These are phyloP conservation scores for Muscidifurax raptorellus DNA, from an alignment of 1,140 invertebrate genomes.

Conservation along the genomic window DNA sequence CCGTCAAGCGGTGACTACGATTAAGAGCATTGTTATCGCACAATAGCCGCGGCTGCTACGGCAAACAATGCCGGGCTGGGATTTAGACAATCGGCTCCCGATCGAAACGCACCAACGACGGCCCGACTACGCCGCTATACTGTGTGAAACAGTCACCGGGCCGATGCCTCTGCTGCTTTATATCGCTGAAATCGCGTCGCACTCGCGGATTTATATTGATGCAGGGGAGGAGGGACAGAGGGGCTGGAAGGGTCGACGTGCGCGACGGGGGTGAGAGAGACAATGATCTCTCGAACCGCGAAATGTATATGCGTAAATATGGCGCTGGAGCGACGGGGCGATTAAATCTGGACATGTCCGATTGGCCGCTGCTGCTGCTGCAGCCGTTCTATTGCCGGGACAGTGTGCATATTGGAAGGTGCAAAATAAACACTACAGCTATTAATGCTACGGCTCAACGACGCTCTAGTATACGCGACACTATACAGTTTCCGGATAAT, in stretches of 20 bases:
- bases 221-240: no score
- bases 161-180: background rate
- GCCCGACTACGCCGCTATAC: background rate
- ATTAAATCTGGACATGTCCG: background rate
- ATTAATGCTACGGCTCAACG: background rate
- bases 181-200: background rate
- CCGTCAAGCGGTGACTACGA: background rate
- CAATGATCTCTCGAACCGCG: background rate
- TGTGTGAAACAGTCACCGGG: background rate
- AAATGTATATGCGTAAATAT: conserved; percentile 2
- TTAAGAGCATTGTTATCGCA: background rate
- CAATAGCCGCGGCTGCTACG: background rate
- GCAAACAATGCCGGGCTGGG: background rate
- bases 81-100: conserved; percentile 1
- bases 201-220: background rate
- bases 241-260: background rate
- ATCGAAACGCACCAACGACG: background rate
- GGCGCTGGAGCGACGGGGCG: background rate
- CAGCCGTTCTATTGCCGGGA: background rate
- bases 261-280: background rate
- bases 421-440: background rate
- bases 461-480: background rate
- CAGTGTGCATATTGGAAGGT: background rate
- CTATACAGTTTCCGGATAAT: background rate
- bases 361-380: background rate